These are phyloP conservation scores for Bucco capensis DNA, from an alignment of 2,113 vertebrate species.

Conservation along the genomic window DNA sequence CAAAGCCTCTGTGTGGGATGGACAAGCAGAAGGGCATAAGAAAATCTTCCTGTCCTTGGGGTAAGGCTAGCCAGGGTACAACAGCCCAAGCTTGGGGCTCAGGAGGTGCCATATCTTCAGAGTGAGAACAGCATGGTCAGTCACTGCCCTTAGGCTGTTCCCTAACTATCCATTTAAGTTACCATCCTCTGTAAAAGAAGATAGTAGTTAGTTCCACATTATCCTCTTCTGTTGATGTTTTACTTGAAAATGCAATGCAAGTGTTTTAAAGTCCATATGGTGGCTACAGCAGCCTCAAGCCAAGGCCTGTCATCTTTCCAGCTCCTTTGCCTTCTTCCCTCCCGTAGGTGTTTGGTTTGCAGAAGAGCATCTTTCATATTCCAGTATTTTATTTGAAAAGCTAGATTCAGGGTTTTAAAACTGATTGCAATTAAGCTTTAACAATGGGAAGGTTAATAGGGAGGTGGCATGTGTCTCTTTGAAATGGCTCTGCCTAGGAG, in stretches of 20 bases:
- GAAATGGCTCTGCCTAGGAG: not conserved
- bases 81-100: rapidly evolving
- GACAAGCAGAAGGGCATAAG: not conserved
- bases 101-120: not conserved
- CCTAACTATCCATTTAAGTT: not conserved
- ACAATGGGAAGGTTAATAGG: rapidly evolving
- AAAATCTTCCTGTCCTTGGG: not conserved
- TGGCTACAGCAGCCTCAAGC: not conserved
- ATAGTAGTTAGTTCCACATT: not conserved
- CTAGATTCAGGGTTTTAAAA: rapidly evolving
- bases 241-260: not conserved
- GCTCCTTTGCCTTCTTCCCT: not conserved
- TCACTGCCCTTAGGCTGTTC: not conserved
- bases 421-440: not conserved
- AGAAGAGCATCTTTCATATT: not conserved
- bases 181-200: not conserved
- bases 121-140: not conserved
- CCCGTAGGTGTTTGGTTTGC: not conserved
- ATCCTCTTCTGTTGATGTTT: not conserved
- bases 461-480: not conserved
- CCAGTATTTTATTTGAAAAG: not conserved
- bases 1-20: not conserved
- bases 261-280: not conserved
- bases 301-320: not conserved
- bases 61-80: not conserved